A percentile compares a stretch with the other conserved stretches of the same genome.
Evolutionary conservation across 2,888 invertebrate genomes (phyloP).

Genomic region (Oeneis ivallda): DNA sequence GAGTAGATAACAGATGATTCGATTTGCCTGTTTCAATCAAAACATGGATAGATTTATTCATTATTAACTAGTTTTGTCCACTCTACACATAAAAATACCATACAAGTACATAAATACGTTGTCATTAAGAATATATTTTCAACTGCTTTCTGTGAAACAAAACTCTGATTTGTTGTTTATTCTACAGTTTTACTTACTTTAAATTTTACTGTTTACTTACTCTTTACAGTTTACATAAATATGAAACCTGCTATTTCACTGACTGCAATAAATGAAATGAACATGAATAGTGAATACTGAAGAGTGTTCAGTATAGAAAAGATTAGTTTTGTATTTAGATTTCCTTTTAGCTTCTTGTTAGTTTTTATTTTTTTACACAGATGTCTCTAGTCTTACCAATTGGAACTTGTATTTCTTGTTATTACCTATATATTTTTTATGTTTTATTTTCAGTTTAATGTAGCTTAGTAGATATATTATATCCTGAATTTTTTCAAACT

Average conservation of each 20-base stretch:
- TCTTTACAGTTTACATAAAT: not conserved
- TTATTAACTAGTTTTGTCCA: conserved; percentile 10
- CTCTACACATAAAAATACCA: conserved; percentile 1
- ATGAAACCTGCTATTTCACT: not conserved
- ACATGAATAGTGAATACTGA: not conserved
- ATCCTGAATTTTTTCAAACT: not conserved
- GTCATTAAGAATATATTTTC: not conserved
- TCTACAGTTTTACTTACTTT: not conserved
- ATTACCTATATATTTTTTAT: not conserved
- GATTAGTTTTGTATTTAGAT: not conserved
- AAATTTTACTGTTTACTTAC: conserved; percentile 1
- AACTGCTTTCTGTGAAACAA: not conserved
- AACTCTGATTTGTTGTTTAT: not conserved
- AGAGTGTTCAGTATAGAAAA: not conserved
- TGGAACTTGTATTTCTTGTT: not conserved
- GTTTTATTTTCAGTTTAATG: not conserved
- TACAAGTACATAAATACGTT: not conserved
- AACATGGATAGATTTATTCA: conserved; percentile 32
- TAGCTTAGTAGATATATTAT: not conserved
- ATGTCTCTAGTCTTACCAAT: conserved; percentile 1
- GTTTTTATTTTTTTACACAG: not conserved
- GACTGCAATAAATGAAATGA: not conserved
- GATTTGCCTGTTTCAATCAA: conserved; percentile 37
- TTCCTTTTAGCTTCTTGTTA: not conserved
- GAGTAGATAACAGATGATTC: conserved; percentile 39